Evolutionary conservation across 2,888 invertebrate genomes (phyloP).

Genomic region (Athrips mouffetella): DNA sequence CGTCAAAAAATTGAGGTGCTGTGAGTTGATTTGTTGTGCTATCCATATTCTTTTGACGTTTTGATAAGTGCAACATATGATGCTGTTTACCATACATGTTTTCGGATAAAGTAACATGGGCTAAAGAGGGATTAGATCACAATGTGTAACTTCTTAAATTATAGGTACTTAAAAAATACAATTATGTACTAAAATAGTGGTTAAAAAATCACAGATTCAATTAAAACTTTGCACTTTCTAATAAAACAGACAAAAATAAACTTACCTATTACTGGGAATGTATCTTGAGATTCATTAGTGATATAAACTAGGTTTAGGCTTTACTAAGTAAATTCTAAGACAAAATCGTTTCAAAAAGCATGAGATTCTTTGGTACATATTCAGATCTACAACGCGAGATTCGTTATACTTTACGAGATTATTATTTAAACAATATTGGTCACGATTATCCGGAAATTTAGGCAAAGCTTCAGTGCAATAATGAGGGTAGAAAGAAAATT

Average conservation of each 20-base stretch:
- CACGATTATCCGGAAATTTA: conserved; percentile 57
- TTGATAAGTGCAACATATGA: no score
- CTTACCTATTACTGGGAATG: no score
- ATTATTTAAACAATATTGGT: conserved; percentile 49
- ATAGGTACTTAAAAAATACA: not conserved
- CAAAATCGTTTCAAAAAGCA: conserved; percentile 69
- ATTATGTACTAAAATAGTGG: conserved; percentile 1
- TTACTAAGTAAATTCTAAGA: conserved; percentile 60
- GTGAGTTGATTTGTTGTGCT: no score
- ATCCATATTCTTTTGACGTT: no score
- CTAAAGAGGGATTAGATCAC: no score
- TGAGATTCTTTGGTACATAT: conserved; percentile 57
- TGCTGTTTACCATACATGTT: no score
- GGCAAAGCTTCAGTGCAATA: conserved; percentile 86
- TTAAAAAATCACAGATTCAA: not conserved
- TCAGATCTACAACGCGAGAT: conserved; percentile 58
- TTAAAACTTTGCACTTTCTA: not conserved
- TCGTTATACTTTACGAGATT: conserved; percentile 40
- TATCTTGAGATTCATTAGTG: not conserved
- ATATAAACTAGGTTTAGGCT: conserved; percentile 23
- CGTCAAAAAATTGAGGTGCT: no score
- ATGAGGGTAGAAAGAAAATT: conserved; percentile 85
- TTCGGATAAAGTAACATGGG: no score
- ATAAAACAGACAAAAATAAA: no score
- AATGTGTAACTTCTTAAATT: no score